These are phyloP conservation scores for Adelphocoris suturalis DNA, from an alignment of 2,888 invertebrate species.

Conservation along the genomic window DNA sequence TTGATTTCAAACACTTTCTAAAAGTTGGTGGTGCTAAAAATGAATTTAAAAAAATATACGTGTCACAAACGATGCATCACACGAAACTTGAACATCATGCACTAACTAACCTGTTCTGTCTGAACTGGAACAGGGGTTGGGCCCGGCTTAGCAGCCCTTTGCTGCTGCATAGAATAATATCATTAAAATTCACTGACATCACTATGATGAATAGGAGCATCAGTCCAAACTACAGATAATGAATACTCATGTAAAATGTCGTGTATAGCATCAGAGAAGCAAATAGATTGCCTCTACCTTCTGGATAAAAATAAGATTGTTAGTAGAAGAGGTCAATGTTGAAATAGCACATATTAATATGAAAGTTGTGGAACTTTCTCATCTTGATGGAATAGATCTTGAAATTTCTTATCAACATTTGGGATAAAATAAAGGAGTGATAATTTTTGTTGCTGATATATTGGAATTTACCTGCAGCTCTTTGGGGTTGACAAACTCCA, in stretches of 20 bases:
- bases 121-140: slow-evolving; percentile 79
- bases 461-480: slow-evolving; percentile 87
- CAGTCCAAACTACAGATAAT: background rate
- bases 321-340: too few relatives aligned
- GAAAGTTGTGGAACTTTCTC: too few relatives aligned
- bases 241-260: background rate
- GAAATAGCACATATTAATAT: too few relatives aligned
- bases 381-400: too few relatives aligned
- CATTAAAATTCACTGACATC: slow-evolving; percentile 8
- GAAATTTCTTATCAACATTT: too few relatives aligned
- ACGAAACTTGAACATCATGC: slow-evolving; percentile 75
- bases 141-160: slow-evolving; percentile 78
- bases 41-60: slow-evolving; percentile 77
- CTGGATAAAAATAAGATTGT: too few relatives aligned
- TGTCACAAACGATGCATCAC: slow-evolving; percentile 75
- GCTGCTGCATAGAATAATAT: slow-evolving; percentile 74
- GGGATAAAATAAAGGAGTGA: background rate
- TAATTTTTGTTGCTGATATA: background rate
- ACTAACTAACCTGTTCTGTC: slow-evolving; percentile 80
- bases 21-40: slow-evolving; percentile 25
- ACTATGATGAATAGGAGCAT: background rate
- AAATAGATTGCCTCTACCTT: too few relatives aligned
- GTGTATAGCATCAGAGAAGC: too few relatives aligned
- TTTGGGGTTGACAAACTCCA: slow-evolving; percentile 92
- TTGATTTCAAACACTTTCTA: background rate